phyloP scores from a whole-genome alignment of 2,888 invertebrate genomes.

The Athripsodes cinereus region DNA sequence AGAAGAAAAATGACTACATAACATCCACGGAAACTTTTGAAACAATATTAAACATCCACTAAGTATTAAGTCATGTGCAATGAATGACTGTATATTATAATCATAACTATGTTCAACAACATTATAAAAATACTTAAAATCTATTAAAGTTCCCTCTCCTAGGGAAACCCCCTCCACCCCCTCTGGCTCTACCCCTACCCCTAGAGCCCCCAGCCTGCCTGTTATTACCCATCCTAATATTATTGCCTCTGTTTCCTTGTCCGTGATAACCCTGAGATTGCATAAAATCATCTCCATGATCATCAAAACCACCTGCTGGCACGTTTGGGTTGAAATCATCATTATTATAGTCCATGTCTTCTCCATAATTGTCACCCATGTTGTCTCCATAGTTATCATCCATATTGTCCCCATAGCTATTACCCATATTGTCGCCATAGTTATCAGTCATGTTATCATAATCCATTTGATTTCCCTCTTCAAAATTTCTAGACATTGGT shows the following conservation, averaged over 20 bases:
- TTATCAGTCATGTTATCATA: neutral
- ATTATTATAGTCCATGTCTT: neutral
- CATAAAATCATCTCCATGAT: no score
- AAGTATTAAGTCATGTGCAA: no score
- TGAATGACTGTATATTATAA: no score
- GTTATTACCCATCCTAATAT: neutral
- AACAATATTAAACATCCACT: no score
- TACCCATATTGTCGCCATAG: neutral
- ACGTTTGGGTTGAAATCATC: no score
- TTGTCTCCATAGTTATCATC: neutral
- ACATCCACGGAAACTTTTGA: no score
- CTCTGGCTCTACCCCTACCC: neutral
- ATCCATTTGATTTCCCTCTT: neutral
- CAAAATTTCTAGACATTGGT: neutral
- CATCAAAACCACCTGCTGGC: no score
- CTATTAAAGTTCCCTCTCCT: neutral
- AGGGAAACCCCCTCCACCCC: neutral
- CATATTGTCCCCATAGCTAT: neutral
- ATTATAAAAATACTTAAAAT: slow-evolving; percentile 8
- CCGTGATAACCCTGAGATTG: neutral
- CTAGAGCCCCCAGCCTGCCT: neutral
- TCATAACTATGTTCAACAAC: no score
- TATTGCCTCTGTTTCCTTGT: neutral
- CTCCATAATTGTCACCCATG: neutral
- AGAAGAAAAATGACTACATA: no score